Evolutionary conservation across 2,797 vertebrate species (phyloP).

Genomic region (Brachyrhaphis roseni): DNA sequence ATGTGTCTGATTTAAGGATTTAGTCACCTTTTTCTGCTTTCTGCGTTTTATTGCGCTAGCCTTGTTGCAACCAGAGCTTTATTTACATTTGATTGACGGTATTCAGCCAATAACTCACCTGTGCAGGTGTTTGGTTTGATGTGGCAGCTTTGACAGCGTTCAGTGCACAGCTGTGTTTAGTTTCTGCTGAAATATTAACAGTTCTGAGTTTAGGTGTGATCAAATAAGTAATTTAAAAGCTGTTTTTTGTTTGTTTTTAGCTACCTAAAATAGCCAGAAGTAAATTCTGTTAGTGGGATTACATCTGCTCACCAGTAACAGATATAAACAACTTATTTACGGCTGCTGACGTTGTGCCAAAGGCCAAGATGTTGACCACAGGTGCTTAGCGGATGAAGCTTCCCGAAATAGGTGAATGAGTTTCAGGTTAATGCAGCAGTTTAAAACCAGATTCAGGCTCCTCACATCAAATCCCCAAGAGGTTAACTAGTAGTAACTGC

Average conservation of each 20-base stretch:
- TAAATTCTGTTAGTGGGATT: background rate
- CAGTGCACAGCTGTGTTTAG: slow-evolving; percentile 20
- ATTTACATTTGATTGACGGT: slow-evolving; percentile 17
- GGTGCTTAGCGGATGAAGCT: background rate
- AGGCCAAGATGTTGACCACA: background rate
- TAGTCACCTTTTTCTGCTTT: no score
- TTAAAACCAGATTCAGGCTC: background rate
- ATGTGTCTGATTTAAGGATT: background rate
- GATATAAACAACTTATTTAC: background rate
- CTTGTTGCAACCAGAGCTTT: background rate
- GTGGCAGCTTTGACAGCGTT: slow-evolving; percentile 3
- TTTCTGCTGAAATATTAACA: slow-evolving; percentile 64
- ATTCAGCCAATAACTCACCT: background rate
- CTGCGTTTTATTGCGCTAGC: background rate
- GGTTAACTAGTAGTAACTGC: background rate
- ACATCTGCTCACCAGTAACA: background rate
- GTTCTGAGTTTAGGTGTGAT: background rate
- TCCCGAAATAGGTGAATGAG: background rate
- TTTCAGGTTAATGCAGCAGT: background rate
- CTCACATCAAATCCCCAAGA: background rate
- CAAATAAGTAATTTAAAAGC: background rate
- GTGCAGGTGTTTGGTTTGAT: slow-evolving; percentile 1
- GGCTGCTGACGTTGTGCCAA: background rate
- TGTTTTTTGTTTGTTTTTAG: background rate
- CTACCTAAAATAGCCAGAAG: background rate